Conservation (phyloP, 1,140 invertebrate species). For the Orius insidiosus region DNA sequence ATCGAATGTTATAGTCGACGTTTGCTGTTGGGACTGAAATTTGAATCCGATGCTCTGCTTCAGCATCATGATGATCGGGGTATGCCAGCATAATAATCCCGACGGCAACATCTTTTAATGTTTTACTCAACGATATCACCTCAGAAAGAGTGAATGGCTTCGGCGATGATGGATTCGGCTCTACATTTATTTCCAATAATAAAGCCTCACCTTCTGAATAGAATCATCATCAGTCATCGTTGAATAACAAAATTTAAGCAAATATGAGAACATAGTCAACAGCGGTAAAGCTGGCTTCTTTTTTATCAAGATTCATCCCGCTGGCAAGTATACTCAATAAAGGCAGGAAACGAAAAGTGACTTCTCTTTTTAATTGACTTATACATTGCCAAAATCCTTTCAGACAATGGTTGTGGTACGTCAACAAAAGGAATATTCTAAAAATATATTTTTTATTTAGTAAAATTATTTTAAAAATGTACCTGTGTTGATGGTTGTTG, state of each 20-base stretch:
- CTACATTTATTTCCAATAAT: too few species aligned
- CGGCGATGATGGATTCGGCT: slow-evolving; percentile 6
- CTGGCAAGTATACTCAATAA: slow-evolving; percentile 52
- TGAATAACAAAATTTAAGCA: slow-evolving; percentile 64
- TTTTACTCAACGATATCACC: slow-evolving; percentile 7
- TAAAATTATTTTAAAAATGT: too few species aligned
- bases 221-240: slow-evolving; percentile 83
- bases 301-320: slow-evolving; percentile 40
- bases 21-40: background rate
- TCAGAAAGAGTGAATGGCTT: slow-evolving; percentile 8
- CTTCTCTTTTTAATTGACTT: slow-evolving; percentile 31
- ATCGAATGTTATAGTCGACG: background rate
- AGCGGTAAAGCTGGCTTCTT: slow-evolving; percentile 55
- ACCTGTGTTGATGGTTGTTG: slow-evolving; percentile 2
- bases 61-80: slow-evolving; percentile 1
- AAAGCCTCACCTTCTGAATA: slow-evolving; percentile 27
- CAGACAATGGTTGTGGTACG: slow-evolving; percentile 26
- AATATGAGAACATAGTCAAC: slow-evolving; percentile 66
- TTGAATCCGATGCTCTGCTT: slow-evolving; percentile 3
- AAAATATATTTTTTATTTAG: too few species aligned
- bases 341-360: slow-evolving; percentile 44
- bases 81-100: slow-evolving; percentile 7
- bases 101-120: slow-evolving; percentile 11
- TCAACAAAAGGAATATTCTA: slow-evolving; percentile 6
- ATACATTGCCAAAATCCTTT: slow-evolving; percentile 56